Evolutionary conservation across 2,888 invertebrate genomes (phyloP), one percentile per base, ranked within the genome.

Genomic region (Monoplex corrugatus): DNA sequence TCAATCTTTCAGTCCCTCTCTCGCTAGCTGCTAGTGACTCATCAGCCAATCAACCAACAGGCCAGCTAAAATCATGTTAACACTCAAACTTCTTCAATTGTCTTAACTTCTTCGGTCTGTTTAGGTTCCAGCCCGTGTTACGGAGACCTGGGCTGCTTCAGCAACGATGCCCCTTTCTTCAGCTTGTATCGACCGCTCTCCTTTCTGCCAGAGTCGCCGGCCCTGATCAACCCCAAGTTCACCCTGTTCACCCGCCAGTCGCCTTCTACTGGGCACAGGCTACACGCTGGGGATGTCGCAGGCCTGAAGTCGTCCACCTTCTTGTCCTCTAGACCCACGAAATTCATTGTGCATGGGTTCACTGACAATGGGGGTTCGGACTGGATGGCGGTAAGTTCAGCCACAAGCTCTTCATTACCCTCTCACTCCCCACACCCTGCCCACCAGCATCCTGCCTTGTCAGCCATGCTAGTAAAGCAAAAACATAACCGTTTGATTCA

Each of bases 281-380:
- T 95, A 13, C 90, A 92, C 38, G 90, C 93, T 23, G 92, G 92
- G 72, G 91, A 93, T 85, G 90, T 83, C n/a, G 50, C 80, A 28
- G 90, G 91, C 23, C 80, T 94, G 13, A 8, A 19, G 63, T 97
- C 97, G 90, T 98, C 98, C 0, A 97, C 97, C 92, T 98, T 98
- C 96, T 98, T 98, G 96, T 97, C 97, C 0, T 97, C 97, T 0
- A 97, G 98, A 95, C 97, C 98, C 0, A 98, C 98, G 8, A 98
- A 98, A 94, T 97, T 99, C 90, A 98, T 99, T 93, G 98, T 98
- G 0, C 99, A 99, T 95, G 99, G 99, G 2, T 99, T 99, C 95
- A 75, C 87, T 6, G 89, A 90, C 32, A 88, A 80, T 87, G 38
- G 89, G 83, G 57, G 86, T 84, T 16, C 86, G 93, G 19, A 89